phyloP scores from a whole-genome alignment of 2,888 invertebrate species.

The Tineola bisselliella region DNA sequence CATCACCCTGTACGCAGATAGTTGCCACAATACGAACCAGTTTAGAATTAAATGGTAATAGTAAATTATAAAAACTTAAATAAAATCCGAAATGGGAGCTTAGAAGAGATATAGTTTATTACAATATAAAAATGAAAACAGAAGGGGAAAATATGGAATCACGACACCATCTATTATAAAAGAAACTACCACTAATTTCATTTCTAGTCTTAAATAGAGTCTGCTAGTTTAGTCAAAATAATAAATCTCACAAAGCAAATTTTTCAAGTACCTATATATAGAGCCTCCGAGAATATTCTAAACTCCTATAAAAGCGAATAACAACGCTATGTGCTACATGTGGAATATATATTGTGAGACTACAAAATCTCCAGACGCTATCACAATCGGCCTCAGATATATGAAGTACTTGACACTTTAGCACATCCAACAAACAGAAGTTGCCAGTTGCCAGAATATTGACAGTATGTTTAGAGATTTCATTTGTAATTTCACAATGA shows the following conservation, averaged over 20 bases:
- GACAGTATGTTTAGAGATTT: no score
- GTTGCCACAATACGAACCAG: slow-evolving; percentile 1
- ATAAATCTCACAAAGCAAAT: background rate
- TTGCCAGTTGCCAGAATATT: background rate
- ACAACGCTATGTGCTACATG: background rate
- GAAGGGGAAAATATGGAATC: slow-evolving; percentile 16
- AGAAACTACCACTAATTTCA: background rate
- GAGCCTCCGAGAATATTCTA: background rate
- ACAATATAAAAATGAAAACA: slow-evolving; percentile 27
- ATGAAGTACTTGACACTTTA: background rate
- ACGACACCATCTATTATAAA: background rate
- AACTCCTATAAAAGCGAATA: background rate
- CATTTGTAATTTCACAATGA: background rate
- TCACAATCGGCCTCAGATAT: background rate
- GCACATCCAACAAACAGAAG: background rate
- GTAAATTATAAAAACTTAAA: background rate
- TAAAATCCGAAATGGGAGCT: slow-evolving; percentile 33
- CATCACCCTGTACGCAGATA: background rate
- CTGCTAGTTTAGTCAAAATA: background rate
- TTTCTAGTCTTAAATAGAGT: background rate
- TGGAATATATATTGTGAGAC: background rate
- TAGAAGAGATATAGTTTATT: slow-evolving; percentile 23
- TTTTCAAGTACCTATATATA: background rate
- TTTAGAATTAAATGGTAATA: background rate
- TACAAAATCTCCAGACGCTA: background rate